Conservation (phyloP, 2,113 vertebrate genomes). For the Mus pahari region DNA sequence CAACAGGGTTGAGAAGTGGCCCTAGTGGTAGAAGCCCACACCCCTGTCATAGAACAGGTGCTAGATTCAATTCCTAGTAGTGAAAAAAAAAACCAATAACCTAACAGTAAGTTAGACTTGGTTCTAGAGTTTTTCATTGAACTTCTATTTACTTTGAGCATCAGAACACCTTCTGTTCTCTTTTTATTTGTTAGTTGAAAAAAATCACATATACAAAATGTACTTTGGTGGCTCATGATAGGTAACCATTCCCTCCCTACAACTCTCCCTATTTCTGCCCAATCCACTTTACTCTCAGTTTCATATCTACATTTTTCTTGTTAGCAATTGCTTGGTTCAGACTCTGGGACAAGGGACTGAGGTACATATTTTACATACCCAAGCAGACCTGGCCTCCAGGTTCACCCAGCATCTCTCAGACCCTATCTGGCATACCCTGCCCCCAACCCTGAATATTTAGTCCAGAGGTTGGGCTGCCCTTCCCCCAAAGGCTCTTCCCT, state of each 20-base stretch:
- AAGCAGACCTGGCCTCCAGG: too few species aligned
- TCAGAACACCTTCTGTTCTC: neutral
- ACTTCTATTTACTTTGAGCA: slow-evolving; percentile 29
- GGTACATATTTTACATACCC: too few species aligned
- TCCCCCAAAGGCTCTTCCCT: too few species aligned
- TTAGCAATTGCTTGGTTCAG: neutral
- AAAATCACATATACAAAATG: neutral
- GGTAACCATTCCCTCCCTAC: neutral
- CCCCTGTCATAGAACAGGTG: neutral
- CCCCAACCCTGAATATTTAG: too few species aligned
- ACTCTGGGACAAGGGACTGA: too few species aligned
- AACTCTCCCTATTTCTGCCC: neutral
- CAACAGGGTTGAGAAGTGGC: neutral
- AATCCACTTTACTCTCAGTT: neutral
- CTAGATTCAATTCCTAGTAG: neutral
- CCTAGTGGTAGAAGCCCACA: neutral
- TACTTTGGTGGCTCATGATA: neutral
- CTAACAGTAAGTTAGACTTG: neutral
- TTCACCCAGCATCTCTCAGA: too few species aligned
- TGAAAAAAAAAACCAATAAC: neutral
- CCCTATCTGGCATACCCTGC: too few species aligned
- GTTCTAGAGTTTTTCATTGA: slow-evolving; percentile 36
- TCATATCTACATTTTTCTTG: neutral
- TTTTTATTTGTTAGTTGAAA: neutral
- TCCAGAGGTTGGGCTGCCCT: too few species aligned